Base-by-base conservation (phyloP, 2,888 invertebrate species). In the Syrphus vitripennis region DNA sequence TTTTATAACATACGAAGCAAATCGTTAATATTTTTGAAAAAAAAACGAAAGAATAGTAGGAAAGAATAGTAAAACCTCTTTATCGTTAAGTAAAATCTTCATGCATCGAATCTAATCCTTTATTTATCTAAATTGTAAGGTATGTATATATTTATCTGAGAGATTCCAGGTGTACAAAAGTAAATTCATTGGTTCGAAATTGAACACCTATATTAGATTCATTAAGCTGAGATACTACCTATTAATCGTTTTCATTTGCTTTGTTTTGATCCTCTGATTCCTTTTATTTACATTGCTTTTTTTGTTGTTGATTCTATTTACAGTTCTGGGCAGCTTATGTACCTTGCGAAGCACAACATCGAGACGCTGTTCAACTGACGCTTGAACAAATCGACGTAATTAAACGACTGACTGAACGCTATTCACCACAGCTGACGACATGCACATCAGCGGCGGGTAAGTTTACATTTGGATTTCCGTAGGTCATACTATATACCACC, bases 291-390 rank as follows among this genome's bases (percentile, higher is more conserved):
- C 19, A 40, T 6, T n/a, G n/a, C 77, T 50, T 10, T 34, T n/a
- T 29, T 57, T 48, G 29, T 24, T 29, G 1, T 57, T 59, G 9
- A 24, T 45, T 50, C 10, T 75, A 40, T 48, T 83, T 90, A 21
- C 93, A 96, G 96, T 95, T 96, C 91, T 96, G 95, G 95, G 95
- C 95, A 3, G 95, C 95, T 6, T 96, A 95, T 90, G 95, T 95
- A 61, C 94, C 94, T n/a, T 96, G 96, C 90, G 94, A 94, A 89
- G 94, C 95, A 19, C 95, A 95, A 90, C 94, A 95, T 91, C 94
- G 94, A 88, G 95, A 96, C 89, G 95, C 96, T 12, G 95, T 96
- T 65, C 94, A 95, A 89, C 91, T 95, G 88, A 95, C 95, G 29
- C 91, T 96, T 87, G 95, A 96, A 90, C 96, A 96, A 93, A 95